Percentiles rank a stretch among this genome's conserved stretches.
Evolutionary conservation across 2,888 invertebrate genomes (phyloP).

Genomic region (Andrena minutula): DNA sequence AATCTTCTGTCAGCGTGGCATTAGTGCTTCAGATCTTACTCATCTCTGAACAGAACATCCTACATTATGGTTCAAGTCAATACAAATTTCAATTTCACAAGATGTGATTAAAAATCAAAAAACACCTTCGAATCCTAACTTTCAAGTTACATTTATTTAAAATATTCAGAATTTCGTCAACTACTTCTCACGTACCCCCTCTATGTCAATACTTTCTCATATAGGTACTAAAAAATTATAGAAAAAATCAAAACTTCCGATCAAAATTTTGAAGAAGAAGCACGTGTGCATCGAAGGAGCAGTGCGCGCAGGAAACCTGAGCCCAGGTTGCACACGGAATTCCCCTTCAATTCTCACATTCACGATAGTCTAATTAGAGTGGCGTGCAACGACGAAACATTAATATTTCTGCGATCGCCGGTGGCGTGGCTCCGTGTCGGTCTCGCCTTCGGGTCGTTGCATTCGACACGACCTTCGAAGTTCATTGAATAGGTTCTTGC

Average conservation of each 20-base stretch:
- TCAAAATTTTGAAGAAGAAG: background rate
- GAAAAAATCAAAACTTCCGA: too few relatives aligned
- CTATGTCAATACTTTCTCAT: too few relatives aligned
- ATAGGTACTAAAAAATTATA: too few relatives aligned
- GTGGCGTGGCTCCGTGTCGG: conserved; percentile 10
- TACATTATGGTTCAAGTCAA: too few relatives aligned
- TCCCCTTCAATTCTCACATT: conserved; percentile 4
- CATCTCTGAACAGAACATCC: too few relatives aligned
- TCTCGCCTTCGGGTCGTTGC: conserved; percentile 41
- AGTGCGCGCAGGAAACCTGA: background rate
- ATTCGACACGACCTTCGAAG: conserved; percentile 60
- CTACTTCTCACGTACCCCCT: too few relatives aligned
- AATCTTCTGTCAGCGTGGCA: background rate
- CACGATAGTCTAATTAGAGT: conserved; percentile 37
- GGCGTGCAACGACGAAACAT: conserved; percentile 26
- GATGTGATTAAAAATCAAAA: too few relatives aligned
- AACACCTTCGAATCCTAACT: too few relatives aligned
- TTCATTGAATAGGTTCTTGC: conserved; percentile 60
- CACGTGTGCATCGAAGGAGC: background rate
- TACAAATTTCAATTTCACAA: too few relatives aligned
- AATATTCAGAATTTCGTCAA: background rate
- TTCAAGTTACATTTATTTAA: background rate
- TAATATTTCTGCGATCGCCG: conserved; percentile 32
- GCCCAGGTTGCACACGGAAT: background rate
- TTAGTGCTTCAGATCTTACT: too few relatives aligned